phyloP scores from a whole-genome alignment of 2,113 vertebrate genomes.

The Hippocampus abdominalis region DNA sequence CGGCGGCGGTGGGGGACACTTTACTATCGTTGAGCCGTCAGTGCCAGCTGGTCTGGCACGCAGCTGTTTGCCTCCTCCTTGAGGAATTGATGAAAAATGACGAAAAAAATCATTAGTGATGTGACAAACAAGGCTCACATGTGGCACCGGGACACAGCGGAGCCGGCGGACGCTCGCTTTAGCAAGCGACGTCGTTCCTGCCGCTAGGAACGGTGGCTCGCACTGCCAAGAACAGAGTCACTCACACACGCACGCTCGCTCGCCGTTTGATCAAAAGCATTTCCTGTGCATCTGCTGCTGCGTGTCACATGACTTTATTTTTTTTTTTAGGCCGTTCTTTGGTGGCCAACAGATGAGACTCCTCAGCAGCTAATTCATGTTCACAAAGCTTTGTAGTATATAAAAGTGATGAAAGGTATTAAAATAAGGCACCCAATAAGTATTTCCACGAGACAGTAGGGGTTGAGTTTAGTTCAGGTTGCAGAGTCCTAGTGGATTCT shows the following conservation, averaged over 20 bases:
- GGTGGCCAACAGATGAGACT: conserved; percentile 57
- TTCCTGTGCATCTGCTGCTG: conserved; percentile 72
- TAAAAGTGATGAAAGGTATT: not conserved
- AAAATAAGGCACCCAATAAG: not conserved
- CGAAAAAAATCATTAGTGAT: conserved; percentile 77
- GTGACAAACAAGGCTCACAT: conserved; percentile 88
- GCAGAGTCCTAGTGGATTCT: too few species aligned
- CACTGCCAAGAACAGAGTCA: conserved; percentile 49
- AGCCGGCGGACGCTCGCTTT: conserved; percentile 69
- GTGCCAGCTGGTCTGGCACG: conserved; percentile 78
- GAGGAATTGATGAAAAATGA: conserved; percentile 42
- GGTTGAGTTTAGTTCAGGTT: not conserved
- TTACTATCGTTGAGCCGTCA: conserved; percentile 64
- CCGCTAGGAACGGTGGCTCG: conserved; percentile 77
- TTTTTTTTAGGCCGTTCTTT: conserved; percentile 40
- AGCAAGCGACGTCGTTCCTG: conserved; percentile 85
- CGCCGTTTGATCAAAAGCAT: conserved; percentile 69
- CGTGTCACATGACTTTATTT: conserved; percentile 53
- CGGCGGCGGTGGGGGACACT: conserved; percentile 51
- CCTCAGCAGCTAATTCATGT: not conserved
- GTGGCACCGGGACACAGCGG: conserved; percentile 85
- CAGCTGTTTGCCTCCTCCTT: conserved; percentile 77
- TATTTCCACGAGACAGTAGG: not conserved
- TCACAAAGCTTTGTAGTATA: conserved; percentile 53
- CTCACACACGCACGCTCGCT: conserved; percentile 24